Conservation (phyloP, 2,888 invertebrate species). For the Colletes collaris region DNA sequence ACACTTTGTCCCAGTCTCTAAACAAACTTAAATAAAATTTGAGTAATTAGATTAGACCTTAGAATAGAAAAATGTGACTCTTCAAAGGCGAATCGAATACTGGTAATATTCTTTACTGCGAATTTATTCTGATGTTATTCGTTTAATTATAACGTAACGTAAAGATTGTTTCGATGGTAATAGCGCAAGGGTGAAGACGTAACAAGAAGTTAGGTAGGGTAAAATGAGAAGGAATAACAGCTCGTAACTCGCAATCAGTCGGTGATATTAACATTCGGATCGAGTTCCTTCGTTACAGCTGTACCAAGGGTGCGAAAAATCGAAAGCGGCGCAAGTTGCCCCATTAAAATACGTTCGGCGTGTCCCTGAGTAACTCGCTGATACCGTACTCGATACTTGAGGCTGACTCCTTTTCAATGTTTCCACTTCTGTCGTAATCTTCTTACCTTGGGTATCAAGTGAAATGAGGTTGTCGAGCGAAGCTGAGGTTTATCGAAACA, state of each 20-base stretch:
- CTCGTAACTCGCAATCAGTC: constrained; percentile 62
- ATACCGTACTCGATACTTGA: constrained; percentile 28
- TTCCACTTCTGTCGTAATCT: constrained; percentile 34
- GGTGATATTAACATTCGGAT: constrained; percentile 44
- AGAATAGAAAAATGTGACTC: too few relatives aligned
- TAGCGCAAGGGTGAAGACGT: neutral
- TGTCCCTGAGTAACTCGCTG: constrained; percentile 14
- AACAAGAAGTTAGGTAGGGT: neutral
- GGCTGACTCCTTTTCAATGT: constrained; percentile 40
- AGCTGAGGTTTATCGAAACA: constrained; percentile 18
- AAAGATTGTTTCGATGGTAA: too few relatives aligned
- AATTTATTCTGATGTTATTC: too few relatives aligned
- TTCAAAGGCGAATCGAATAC: too few relatives aligned
- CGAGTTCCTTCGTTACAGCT: neutral
- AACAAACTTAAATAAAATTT: too few relatives aligned
- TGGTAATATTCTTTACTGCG: too few relatives aligned
- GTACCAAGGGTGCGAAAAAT: constrained; percentile 37
- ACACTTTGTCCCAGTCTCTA: too few relatives aligned
- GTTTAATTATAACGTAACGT: too few relatives aligned
- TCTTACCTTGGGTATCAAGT: constrained; percentile 12
- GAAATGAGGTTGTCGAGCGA: constrained; percentile 28
- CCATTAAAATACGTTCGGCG: constrained; percentile 31
- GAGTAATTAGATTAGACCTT: too few relatives aligned
- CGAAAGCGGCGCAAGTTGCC: constrained; percentile 10
- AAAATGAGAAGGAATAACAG: neutral